phyloP scores from a whole-genome alignment of 2,888 invertebrate species.

The Lasiommata megera region DNA sequence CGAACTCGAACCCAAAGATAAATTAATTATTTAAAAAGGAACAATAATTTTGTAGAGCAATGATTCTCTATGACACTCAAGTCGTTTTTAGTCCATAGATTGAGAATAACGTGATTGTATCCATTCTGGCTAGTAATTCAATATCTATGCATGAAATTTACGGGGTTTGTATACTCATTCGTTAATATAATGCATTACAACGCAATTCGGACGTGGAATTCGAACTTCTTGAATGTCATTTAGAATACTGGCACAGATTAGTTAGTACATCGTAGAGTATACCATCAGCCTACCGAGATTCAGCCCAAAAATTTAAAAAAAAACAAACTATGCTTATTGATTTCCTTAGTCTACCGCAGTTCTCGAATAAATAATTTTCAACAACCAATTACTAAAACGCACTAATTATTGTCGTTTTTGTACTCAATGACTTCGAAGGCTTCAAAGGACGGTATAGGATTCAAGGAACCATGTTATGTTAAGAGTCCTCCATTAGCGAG shows the following conservation, averaged over 20 bases:
- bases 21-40: conserved; percentile 22
- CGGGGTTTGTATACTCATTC: no score
- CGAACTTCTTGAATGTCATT: no score
- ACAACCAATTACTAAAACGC: conserved; percentile 39
- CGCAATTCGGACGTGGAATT: no score
- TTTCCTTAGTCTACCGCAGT: conserved; percentile 25
- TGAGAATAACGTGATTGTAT: no score
- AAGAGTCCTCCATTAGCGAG: conserved; percentile 14
- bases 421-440: conserved; percentile 52
- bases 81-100: no score
- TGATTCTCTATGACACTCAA: conserved; percentile 1
- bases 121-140: no score
- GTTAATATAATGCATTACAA: no score
- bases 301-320: conserved; percentile 19
- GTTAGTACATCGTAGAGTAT: no score
- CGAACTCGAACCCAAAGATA: conserved; percentile 19
- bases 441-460: conserved; percentile 39
- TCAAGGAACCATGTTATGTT: conserved; percentile 27
- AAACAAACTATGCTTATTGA: neutral
- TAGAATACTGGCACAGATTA: no score
- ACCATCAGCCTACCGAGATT: conserved; percentile 37
- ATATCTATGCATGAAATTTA: no score
- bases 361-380: conserved; percentile 30
- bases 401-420: conserved; percentile 63
- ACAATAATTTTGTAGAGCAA: conserved; percentile 36